phyloP scores from a whole-genome alignment of 30 jellyfish, hydroid and myxozoan genomes.

The Pelagia noctiluca region DNA sequence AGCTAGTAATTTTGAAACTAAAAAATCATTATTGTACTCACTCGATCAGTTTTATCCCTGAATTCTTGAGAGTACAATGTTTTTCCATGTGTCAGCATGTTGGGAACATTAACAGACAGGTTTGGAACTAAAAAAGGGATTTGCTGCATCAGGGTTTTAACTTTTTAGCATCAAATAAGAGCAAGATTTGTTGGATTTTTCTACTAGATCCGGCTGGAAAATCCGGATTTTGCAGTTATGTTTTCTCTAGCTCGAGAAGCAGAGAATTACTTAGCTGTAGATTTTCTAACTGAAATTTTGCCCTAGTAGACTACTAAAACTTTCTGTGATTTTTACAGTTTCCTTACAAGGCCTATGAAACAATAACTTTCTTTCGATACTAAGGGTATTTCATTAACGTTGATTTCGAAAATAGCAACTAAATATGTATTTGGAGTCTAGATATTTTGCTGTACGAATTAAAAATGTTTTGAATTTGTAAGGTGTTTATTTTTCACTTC shows the following conservation, averaged over 20 bases:
- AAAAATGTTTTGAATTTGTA: background rate
- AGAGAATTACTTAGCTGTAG: background rate
- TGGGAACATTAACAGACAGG: slow-evolving; percentile 26
- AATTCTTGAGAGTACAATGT: slow-evolving; percentile 64
- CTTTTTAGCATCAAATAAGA: background rate
- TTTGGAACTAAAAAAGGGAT: slow-evolving; percentile 56
- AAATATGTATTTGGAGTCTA: too few species aligned
- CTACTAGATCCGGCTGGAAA: background rate
- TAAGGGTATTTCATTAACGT: too few species aligned
- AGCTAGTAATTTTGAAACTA: too few species aligned
- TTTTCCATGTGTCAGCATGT: slow-evolving; percentile 9
- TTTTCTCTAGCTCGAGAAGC: background rate
- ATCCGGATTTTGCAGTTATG: background rate
- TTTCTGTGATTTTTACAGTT: too few species aligned
- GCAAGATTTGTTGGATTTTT: background rate
- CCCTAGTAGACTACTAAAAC: background rate
- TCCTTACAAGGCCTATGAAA: too few species aligned
- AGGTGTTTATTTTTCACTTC: background rate
- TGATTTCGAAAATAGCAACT: too few species aligned
- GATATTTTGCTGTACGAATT: too few species aligned
- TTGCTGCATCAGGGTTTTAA: background rate
- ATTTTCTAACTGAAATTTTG: background rate
- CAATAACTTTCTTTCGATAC: too few species aligned
- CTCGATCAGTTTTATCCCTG: slow-evolving; percentile 56
- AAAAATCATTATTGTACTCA: too few species aligned